Evolutionary conservation across 1,140 invertebrate genomes (phyloP).

Genomic region (Heliconius melpomene): DNA sequence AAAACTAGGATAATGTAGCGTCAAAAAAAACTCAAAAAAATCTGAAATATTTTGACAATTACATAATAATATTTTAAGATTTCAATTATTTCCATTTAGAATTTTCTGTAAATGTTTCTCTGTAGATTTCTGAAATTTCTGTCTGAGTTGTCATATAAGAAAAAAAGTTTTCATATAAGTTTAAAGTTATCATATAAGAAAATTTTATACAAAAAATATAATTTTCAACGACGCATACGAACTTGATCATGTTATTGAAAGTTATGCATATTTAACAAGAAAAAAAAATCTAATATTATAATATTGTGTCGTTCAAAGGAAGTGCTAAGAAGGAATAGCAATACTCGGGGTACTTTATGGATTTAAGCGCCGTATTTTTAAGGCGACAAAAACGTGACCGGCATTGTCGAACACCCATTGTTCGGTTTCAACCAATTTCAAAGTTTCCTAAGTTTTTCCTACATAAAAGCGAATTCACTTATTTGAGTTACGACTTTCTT

Average conservation of each 20-base stretch:
- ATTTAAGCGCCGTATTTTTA: constrained; percentile 79
- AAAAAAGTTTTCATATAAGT: no score
- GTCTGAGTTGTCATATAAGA: no score
- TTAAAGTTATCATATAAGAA: no score
- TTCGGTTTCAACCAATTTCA: constrained; percentile 72
- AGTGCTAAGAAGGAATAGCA: constrained; percentile 71
- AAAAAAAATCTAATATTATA: constrained; percentile 69
- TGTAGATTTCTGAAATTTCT: no score
- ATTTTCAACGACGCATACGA: not conserved
- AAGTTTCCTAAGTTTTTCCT: constrained; percentile 70
- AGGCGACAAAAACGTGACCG: constrained; percentile 75
- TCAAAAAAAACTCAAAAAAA: no score
- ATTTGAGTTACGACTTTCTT: constrained; percentile 71
- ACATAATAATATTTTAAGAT: no score
- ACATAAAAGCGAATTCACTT: constrained; percentile 74
- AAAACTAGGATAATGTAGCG: no score
- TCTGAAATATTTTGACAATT: no score
- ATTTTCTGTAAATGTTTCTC: no score
- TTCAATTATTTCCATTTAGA: no score
- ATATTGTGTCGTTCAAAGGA: constrained; percentile 72
- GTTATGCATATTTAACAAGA: constrained; percentile 26
- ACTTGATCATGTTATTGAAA: not conserved
- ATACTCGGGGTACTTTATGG: constrained; percentile 77
- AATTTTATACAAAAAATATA: not conserved
- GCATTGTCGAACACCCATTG: constrained; percentile 67